phyloP scores from a whole-genome alignment of 1,140 invertebrate genomes.

The Eurosta solidaginis region DNA sequence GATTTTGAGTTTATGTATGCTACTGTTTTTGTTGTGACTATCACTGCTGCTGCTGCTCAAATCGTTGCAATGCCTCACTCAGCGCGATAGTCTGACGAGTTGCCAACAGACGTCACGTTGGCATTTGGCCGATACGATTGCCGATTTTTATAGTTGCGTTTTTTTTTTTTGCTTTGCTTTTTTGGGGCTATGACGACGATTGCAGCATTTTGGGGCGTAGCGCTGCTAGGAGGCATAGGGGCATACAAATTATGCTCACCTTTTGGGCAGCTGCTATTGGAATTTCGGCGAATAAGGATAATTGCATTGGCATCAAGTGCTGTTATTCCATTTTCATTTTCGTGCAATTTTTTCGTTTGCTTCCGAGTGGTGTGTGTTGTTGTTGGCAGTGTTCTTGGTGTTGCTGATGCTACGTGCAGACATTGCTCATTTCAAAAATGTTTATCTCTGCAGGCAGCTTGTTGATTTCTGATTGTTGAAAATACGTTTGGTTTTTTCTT shows the following conservation, averaged over 20 bases:
- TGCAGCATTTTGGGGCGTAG: not conserved
- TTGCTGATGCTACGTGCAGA: not conserved
- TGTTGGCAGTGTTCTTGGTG: not conserved
- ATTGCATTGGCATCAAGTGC: constrained; percentile 32
- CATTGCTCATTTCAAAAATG: not conserved
- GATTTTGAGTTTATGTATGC: not conserved
- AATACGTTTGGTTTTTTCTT: not conserved
- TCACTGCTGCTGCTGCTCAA: not conserved
- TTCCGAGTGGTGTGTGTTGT: not conserved
- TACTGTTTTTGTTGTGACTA: not conserved
- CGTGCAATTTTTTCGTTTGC: not conserved
- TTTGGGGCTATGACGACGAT: too few species aligned
- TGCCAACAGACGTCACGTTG: constrained; percentile 5
- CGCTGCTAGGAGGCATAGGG: not conserved
- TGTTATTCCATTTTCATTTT: constrained; percentile 12
- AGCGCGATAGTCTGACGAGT: not conserved
- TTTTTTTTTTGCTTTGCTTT: too few species aligned
- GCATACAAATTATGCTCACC: constrained; percentile 30
- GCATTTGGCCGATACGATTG: not conserved
- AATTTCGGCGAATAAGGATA: constrained; percentile 34
- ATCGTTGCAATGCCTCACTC: not conserved
- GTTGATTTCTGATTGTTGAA: not conserved
- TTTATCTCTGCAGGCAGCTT: not conserved
- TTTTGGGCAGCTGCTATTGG: constrained; percentile 34
- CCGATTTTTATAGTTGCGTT: too few species aligned